A percentile compares a stretch with the other conserved stretches of the same genome.
Conservation (phyloP, 1,140 invertebrate genomes). For the Magallana gigas region DNA sequence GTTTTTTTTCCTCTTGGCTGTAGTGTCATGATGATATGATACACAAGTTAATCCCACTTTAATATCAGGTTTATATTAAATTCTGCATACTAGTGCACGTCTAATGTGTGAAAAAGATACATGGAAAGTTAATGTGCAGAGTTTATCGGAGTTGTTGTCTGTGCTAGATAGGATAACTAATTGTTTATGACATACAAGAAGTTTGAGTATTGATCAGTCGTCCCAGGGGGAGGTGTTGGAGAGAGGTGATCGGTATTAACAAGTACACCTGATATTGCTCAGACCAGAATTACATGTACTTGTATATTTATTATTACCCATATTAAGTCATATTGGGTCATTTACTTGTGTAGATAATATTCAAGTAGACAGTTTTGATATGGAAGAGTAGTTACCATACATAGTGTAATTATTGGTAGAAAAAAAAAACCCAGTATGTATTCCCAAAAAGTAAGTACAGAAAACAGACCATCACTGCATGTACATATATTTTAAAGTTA, state of each 20-base stretch:
- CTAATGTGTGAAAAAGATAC: neutral
- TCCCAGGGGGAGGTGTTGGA: neutral
- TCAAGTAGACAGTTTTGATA: too few species aligned
- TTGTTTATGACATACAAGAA: constrained; percentile 36
- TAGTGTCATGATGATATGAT: neutral
- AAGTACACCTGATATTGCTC: neutral
- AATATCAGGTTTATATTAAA: neutral
- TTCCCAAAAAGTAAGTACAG: too few species aligned
- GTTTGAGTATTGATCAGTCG: neutral
- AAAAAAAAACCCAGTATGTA: too few species aligned
- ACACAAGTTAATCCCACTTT: too few species aligned
- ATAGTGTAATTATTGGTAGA: too few species aligned
- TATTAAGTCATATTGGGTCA: too few species aligned
- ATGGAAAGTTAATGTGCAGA: constrained; percentile 11
- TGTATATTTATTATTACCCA: too few species aligned
- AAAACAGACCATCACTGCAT: too few species aligned
- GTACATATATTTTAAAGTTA: too few species aligned
- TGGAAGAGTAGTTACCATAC: too few species aligned
- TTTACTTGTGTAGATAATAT: too few species aligned
- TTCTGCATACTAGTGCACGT: neutral
- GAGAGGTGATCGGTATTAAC: neutral
- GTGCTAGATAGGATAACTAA: constrained; percentile 2
- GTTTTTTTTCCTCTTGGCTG: neutral
- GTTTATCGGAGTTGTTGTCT: neutral
- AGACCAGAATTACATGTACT: neutral